These are phyloP conservation scores for Riparia riparia DNA, from an alignment of 2,113 vertebrate species.

Conservation along the genomic window DNA sequence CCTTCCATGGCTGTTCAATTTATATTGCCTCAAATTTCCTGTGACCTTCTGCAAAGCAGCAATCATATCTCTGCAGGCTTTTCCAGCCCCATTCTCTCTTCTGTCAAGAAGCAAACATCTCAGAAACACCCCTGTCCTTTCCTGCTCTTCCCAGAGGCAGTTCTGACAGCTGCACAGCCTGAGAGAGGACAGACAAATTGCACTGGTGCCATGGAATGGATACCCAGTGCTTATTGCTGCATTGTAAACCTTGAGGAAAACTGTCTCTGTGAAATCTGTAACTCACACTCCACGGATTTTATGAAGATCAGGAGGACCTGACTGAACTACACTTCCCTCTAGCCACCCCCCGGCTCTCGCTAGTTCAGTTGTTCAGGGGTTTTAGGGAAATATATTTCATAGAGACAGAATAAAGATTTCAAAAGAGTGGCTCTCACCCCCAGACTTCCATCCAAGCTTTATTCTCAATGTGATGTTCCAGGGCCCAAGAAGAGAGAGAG, in stretches of 20 bases:
- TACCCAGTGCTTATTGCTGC: too few species aligned
- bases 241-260: background rate
- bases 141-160: accelerated
- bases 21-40: accelerated
- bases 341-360: too few species aligned
- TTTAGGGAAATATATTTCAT: too few species aligned
- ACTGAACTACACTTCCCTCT: too few species aligned
- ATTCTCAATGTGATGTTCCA: too few species aligned
- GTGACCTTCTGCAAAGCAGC: background rate
- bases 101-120: background rate
- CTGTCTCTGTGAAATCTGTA: background rate
- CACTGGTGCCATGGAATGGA: background rate
- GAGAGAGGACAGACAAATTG: background rate
- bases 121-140: background rate
- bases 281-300: accelerated
- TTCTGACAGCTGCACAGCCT: background rate
- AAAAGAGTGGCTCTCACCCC: too few species aligned
- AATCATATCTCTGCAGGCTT: background rate
- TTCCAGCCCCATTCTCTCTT: background rate
- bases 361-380: too few species aligned
- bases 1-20: background rate
- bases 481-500: too few species aligned
- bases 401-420: too few species aligned
- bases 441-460: too few species aligned
- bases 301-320: background rate